Evolutionary conservation across 64 coral and sea anemone genomes (phyloP), one percentile per base, ranked within the genome.

Genomic region (Actinia equina): DNA sequence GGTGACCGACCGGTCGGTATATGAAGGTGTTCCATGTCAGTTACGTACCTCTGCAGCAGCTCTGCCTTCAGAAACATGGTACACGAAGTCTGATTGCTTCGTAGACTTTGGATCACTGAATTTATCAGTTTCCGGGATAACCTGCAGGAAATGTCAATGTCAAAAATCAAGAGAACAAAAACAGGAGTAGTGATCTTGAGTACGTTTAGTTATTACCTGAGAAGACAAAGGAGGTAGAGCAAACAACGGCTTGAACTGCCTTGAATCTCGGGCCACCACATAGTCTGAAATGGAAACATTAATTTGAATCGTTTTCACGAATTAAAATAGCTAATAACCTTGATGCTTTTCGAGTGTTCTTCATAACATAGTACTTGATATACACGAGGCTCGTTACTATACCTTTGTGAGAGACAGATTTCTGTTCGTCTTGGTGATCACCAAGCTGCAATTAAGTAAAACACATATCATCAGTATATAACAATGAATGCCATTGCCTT

Each of bases 221-320:
- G 94, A 96, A 49, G 94, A 96, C 15, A 96, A 92, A 27, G 94
- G 94, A 9, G 94, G 60, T 1, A 83, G 77, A 22, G 94, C 94
- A 44, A 83, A 87, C 16, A 87, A 52, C 17, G 94, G 94, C 53
- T 96, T 96, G 10, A 57, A 86, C 46, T 49, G 46, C 23, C 91
- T 56, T 26, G 81, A 88, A 3, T 96, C 84, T 23, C 83, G 30
- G 30, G 30, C 71, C 17, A 87, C 79, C 83, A 93, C 89, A 59
- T 86, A 96, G 87, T 96, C 94, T 96, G 27, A 59, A 77, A 82
- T 12, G 5, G 18, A 49, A 49, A 49, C 30, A 37, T 0, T 0
- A 37, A 37, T 37, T 37, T 37, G 30, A 1, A 37, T 37, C 30
- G 30, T 37, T 37, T 37, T 37, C 30, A 37, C 30, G 30, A 37